Conservation (phyloP, 2,888 invertebrate species). For the Acrobasis consociella region DNA sequence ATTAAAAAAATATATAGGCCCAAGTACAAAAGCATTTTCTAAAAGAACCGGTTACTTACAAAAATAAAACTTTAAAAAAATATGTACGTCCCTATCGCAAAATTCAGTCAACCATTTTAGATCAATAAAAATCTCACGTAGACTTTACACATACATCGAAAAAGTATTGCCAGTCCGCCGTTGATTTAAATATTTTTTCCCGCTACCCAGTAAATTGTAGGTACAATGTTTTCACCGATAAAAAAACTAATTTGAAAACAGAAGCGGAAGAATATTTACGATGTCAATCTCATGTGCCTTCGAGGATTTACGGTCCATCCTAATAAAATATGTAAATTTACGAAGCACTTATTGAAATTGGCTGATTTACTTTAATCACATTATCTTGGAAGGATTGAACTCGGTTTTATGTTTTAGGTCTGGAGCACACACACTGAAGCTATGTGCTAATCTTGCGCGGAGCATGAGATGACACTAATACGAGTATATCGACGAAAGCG, state of each 20-base stretch:
- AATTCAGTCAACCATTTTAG: too few species aligned
- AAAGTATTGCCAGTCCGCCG: too few species aligned
- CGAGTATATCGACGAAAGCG: too few species aligned
- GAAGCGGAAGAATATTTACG: constrained; percentile 62
- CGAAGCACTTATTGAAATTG: constrained; percentile 79
- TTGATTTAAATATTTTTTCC: background rate
- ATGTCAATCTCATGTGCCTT: constrained; percentile 62
- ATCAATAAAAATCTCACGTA: background rate
- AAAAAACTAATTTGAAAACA: constrained; percentile 45
- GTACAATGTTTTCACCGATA: constrained; percentile 16
- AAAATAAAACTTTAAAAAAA: too few species aligned
- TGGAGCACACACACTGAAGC: background rate
- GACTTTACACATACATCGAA: background rate
- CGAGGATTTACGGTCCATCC: constrained; percentile 56
- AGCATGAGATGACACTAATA: too few species aligned
- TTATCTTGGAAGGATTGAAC: constrained; percentile 64
- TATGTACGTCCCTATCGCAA: too few species aligned
- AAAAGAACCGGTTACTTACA: too few species aligned
- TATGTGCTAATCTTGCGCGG: background rate
- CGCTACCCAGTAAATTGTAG: background rate
- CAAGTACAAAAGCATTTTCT: too few species aligned
- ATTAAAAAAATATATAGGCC: too few species aligned
- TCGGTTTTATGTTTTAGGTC: constrained; percentile 42
- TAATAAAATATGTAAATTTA: constrained; percentile 77
- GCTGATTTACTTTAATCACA: constrained; percentile 77